Evolutionary conservation across 2,888 invertebrate genomes (phyloP).

Genomic region (Pyrrhosoma nymphula): DNA sequence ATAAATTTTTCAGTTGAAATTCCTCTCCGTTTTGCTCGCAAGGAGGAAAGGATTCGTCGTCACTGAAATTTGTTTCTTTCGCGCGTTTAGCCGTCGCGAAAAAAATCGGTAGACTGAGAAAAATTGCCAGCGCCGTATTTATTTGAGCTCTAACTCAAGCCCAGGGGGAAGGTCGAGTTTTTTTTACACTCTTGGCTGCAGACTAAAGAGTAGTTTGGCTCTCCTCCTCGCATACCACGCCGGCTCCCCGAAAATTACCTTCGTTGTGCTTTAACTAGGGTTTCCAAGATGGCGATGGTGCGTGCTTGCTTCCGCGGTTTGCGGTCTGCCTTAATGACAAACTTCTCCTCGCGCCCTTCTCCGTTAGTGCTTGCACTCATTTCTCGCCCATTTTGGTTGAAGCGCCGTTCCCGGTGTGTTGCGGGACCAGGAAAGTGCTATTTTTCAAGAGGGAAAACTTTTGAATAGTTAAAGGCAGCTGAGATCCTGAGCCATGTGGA

Average conservation of each 20-base stretch:
- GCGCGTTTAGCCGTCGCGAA: not conserved
- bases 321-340: not conserved
- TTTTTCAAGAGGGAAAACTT: not conserved
- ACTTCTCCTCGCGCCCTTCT: not conserved
- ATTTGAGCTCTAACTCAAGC: not conserved
- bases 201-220: not conserved
- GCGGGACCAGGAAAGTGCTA: not conserved
- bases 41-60: not conserved
- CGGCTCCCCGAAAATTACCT: not conserved
- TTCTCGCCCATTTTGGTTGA: not conserved
- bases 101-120: not conserved
- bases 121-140: not conserved
- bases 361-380: not conserved
- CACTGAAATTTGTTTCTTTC: not conserved
- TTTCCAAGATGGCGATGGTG: constrained; percentile 28
- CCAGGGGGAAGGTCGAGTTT: not conserved
- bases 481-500: not conserved
- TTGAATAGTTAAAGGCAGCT: not conserved
- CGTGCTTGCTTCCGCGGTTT: constrained; percentile 6
- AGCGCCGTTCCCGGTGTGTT: not conserved
- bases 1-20: no score
- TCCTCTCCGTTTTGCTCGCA: not conserved
- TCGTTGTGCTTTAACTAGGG: not conserved
- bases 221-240: not conserved
- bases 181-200: not conserved